Evolutionary conservation across 92 coral and sea anemone genomes (phyloP).

Genomic region (Umimayanthus kanabou): DNA sequence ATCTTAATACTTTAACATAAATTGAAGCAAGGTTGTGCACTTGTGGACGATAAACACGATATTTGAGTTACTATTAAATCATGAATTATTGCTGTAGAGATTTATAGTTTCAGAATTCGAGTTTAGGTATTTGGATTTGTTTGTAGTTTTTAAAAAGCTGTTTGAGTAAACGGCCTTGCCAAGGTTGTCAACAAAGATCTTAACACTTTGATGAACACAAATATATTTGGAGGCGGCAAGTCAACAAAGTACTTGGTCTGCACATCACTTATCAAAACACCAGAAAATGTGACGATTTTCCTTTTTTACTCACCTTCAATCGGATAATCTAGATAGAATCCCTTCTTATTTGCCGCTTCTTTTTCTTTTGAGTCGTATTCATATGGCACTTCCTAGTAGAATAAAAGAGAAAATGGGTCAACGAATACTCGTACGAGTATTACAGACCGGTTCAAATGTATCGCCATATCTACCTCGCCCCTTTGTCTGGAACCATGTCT

Average conservation of each 20-base stretch:
- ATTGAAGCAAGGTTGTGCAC: background rate
- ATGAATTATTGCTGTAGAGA: background rate
- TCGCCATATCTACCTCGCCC: constrained; percentile 6
- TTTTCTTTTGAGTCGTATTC: constrained; percentile 19
- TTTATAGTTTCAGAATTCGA: background rate
- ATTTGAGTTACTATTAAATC: background rate
- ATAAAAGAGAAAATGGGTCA: background rate
- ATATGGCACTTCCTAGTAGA: constrained; percentile 34
- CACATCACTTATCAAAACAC: background rate
- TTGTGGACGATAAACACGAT: background rate
- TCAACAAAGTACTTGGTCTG: background rate
- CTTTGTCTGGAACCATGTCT: background rate
- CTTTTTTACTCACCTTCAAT: constrained; percentile 76
- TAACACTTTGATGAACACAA: constrained; percentile 14
- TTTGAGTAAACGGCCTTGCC: background rate
- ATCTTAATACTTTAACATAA: constrained; percentile 6
- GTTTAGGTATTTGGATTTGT: background rate
- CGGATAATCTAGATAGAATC: constrained; percentile 79
- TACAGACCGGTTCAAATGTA: no score
- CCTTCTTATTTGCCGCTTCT: constrained; percentile 52
- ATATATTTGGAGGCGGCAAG: background rate
- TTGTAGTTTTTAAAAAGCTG: background rate
- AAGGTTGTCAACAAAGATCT: constrained; percentile 7
- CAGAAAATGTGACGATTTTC: background rate
- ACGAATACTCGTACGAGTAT: background rate